These are phyloP conservation scores for Ditula angustiorana DNA, from an alignment of 2,888 invertebrate genomes.

Conservation along the genomic window DNA sequence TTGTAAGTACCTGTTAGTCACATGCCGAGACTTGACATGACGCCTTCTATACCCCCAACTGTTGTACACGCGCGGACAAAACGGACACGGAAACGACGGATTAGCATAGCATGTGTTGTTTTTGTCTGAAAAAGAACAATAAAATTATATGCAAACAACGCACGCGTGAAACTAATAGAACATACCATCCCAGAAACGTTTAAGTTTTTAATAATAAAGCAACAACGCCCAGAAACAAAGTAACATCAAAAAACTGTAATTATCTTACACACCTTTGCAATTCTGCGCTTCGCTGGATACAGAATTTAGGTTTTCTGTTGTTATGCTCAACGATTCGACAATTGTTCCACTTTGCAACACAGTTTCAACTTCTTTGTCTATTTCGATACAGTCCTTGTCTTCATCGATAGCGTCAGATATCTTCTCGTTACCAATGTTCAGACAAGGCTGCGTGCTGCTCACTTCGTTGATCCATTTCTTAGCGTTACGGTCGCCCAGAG, in stretches of 20 bases:
- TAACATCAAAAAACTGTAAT: neutral
- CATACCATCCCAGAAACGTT: neutral
- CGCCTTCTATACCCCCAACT: conserved; percentile 88
- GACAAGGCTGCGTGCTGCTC: conserved; percentile 76
- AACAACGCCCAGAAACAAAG: neutral
- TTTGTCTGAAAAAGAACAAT: conserved; percentile 63
- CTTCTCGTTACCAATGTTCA: conserved; percentile 65
- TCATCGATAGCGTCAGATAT: conserved; percentile 55
- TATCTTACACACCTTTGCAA: conserved; percentile 66
- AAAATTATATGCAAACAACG: neutral
- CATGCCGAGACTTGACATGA: conserved; percentile 87
- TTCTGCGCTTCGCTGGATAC: conserved; percentile 73
- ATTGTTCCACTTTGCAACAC: conserved; percentile 80
- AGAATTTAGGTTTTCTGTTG: conserved; percentile 74
- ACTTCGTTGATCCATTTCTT: conserved; percentile 79
- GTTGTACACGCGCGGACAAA: conserved; percentile 87
- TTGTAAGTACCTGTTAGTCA: conserved; percentile 70
- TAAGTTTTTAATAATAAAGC: conserved; percentile 1
- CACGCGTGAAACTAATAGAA: neutral
- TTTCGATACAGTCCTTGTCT: conserved; percentile 74
- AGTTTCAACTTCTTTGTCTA: conserved; percentile 81
- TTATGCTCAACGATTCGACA: conserved; percentile 77
- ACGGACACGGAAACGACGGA: conserved; percentile 87
- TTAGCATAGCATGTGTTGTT: conserved; percentile 68
- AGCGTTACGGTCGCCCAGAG: conserved; percentile 56